phyloP scores from a whole-genome alignment of 30 jellyfish, hydroid and myxozoan genomes.

The Cassiopea andromeda region DNA sequence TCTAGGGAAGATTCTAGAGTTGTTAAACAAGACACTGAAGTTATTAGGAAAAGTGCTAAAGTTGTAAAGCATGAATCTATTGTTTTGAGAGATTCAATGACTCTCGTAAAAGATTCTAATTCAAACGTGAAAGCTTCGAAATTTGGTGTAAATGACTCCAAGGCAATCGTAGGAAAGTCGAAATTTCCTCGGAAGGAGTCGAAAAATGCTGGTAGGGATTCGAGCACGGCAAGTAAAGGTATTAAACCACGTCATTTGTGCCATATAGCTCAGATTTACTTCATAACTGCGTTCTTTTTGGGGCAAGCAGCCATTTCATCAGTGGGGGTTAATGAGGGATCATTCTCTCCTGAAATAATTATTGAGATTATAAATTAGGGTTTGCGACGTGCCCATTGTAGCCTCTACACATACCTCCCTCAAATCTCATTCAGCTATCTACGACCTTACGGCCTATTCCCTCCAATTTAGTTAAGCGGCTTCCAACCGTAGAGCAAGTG shows the following conservation, averaged over 20 bases:
- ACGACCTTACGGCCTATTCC: too few species aligned
- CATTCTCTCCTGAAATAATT: too few species aligned
- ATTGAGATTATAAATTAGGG: too few species aligned
- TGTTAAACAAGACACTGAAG: neutral
- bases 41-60: neutral
- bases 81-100: neutral
- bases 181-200: neutral
- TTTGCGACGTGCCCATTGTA: too few species aligned
- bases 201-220: neutral
- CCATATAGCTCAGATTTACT: neutral
- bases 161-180: neutral
- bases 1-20: neutral
- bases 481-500: too few species aligned
- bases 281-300: too few species aligned
- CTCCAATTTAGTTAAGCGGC: too few species aligned
- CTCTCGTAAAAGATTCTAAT: neutral
- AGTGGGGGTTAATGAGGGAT: too few species aligned
- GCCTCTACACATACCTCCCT: too few species aligned
- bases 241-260: neutral
- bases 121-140: neutral
- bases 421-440: too few species aligned
- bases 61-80: neutral
- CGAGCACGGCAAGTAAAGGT: neutral
- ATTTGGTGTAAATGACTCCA: neutral
- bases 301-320: too few species aligned